Base-by-base conservation (phyloP, 2,888 invertebrate genomes). In the Nesidiocoris tenuis region DNA sequence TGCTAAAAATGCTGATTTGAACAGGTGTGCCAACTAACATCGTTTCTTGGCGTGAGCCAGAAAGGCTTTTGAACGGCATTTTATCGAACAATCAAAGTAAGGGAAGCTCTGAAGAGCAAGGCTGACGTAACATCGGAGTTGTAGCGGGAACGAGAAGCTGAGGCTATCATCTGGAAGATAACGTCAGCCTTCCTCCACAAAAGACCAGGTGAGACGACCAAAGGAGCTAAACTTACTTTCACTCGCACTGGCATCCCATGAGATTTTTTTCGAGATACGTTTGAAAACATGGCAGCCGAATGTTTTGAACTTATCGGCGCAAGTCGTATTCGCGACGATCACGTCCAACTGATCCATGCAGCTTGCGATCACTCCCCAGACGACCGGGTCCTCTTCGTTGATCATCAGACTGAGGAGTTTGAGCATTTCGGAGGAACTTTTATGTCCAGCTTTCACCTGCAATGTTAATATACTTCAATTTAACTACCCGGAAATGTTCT, bases 371-470 rank as follows among this genome's bases (percentile, higher is more conserved):
- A 91, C 91, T 12, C 78, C 2, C 97, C 97, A 98, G 0, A 97
- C 97, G 0, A 96, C 95, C 85, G 92, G 97, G 84, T 96, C 93
- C 25, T 90, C 90, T 84, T 98, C 96, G 80, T 92, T 89, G 78
- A 88, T 87, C 83, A 91, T 95, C 0, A 95, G 93, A 81, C 90
- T 89, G 82, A 95, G 90, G n/a, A 97, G 86, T 82, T 91, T 89
- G 72, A 98, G 85, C 0, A 92, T 90, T 82, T 94, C 91, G 0
- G 90, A 90, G 16, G 95, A 93, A 76, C 90, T 89, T 1, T 90
- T 88, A 79, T 90, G 88, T 0, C 96, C 96, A 2, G 96, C 92
- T 85, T 92, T 92, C 18, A 94, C 82, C 83, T 83, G 76, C 54
- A 77, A 2, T 59, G 1, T 16, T 9, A 19, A 61, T 16, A 12